Conservation (phyloP, 2,888 invertebrate genomes). For the Epirrita christyi region DNA sequence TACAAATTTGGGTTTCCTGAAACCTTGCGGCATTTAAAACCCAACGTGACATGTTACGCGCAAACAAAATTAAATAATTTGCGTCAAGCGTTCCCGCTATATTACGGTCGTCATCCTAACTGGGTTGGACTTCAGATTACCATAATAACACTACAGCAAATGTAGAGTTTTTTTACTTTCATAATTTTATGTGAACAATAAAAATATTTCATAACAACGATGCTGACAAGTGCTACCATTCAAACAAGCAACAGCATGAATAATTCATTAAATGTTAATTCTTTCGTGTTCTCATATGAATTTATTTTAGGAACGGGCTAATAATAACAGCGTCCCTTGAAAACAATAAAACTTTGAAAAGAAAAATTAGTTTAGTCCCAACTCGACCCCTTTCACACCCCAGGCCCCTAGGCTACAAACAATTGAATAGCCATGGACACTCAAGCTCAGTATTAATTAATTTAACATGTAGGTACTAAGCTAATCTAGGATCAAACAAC, state of each 20-base stretch:
- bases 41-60: no score
- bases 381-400: no score
- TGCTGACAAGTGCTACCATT: constrained; percentile 35
- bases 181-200: constrained; percentile 17
- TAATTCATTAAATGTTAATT: constrained; percentile 42
- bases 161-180: neutral
- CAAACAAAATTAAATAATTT: no score
- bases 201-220: constrained; percentile 19
- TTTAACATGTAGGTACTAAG: no score
- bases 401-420: no score
- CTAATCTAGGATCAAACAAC: no score
- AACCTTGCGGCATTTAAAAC: no score
- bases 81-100: no score
- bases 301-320: constrained; percentile 33
- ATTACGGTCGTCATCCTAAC: no score
- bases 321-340: neutral
- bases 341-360: constrained; percentile 1
- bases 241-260: constrained; percentile 39
- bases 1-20: no score
- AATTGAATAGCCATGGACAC: no score
- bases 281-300: constrained; percentile 32
- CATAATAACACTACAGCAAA: neutral
- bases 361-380: neutral
- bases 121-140: neutral
- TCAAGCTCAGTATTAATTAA: no score